A percentile compares a stretch with the other conserved stretches of the same genome.
Evolutionary conservation across 2,797 vertebrate species (phyloP).

Genomic region (Oreortyx pictus): DNA sequence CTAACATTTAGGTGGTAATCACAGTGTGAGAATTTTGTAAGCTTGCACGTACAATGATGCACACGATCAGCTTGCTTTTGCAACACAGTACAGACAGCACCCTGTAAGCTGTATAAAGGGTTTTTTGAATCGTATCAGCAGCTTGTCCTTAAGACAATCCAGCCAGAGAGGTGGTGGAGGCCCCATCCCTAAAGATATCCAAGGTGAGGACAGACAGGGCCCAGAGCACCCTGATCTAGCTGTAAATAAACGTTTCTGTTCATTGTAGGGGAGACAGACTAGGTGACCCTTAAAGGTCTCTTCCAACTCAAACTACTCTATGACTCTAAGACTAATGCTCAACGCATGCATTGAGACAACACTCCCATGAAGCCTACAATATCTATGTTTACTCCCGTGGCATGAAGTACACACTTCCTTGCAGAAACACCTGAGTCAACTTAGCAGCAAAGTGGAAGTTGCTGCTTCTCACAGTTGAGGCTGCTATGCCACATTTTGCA

Average conservation of each 20-base stretch:
- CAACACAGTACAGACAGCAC: not conserved
- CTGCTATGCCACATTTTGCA: not conserved
- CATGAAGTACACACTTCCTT: not conserved
- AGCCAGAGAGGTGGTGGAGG: too few relatives aligned
- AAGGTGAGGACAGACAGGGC: too few relatives aligned
- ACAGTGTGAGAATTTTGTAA: not conserved
- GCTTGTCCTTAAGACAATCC: not conserved
- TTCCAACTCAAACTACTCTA: too few relatives aligned
- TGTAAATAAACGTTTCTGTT: too few relatives aligned
- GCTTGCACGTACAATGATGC: not conserved
- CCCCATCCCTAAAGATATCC: too few relatives aligned
- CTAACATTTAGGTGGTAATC: not conserved
- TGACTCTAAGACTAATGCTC: too few relatives aligned
- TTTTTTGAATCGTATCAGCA: not conserved
- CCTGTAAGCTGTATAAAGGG: not conserved
- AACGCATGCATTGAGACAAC: not conserved
- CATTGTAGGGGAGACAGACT: too few relatives aligned
- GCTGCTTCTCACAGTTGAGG: not conserved
- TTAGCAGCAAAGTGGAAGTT: not conserved
- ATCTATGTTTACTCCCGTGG: not conserved
- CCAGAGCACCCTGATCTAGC: too few relatives aligned
- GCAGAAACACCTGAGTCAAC: not conserved
- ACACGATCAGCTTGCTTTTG: not conserved
- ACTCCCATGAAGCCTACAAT: not conserved
- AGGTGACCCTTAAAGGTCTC: too few relatives aligned